phyloP scores from a whole-genome alignment of 1,140 invertebrate genomes.

The Dendrolimus punctatus region DNA sequence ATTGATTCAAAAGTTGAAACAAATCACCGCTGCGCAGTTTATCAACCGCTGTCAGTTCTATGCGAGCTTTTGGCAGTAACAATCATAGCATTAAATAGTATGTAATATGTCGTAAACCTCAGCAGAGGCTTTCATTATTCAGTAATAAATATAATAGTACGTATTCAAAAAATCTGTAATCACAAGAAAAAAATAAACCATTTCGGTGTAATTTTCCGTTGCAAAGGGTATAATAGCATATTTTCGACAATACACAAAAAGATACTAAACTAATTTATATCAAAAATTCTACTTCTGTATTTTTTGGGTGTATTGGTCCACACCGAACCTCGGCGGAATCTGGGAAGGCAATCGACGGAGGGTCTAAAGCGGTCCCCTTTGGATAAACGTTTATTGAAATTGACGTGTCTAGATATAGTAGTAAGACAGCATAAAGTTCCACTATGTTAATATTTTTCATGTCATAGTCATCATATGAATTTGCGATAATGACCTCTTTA shows the following conservation, averaged over 20 bases:
- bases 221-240: slow-evolving; percentile 51
- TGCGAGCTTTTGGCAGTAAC: slow-evolving; percentile 37
- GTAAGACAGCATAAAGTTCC: no score
- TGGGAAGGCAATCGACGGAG: background rate
- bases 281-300: no score
- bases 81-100: slow-evolving; percentile 34
- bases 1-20: background rate
- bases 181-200: slow-evolving; percentile 50
- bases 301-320: no score
- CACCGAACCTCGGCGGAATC: no score
- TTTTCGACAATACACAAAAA: slow-evolving; percentile 5
- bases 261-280: no score
- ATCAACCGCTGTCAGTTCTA: slow-evolving; percentile 17
- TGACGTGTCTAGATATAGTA: no score
- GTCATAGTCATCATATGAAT: no score
- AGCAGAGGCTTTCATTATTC: slow-evolving; percentile 47
- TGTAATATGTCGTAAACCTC: slow-evolving; percentile 28
- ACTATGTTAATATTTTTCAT: no score
- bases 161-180: slow-evolving; percentile 65
- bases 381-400: background rate
- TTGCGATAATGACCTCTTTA: no score
- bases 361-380: background rate
- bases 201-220: slow-evolving; percentile 59
- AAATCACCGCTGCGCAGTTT: slow-evolving; percentile 6
- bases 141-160: slow-evolving; percentile 52